phyloP scores from a whole-genome alignment of 2,888 invertebrate genomes.

The Asteroscopus sphinx region DNA sequence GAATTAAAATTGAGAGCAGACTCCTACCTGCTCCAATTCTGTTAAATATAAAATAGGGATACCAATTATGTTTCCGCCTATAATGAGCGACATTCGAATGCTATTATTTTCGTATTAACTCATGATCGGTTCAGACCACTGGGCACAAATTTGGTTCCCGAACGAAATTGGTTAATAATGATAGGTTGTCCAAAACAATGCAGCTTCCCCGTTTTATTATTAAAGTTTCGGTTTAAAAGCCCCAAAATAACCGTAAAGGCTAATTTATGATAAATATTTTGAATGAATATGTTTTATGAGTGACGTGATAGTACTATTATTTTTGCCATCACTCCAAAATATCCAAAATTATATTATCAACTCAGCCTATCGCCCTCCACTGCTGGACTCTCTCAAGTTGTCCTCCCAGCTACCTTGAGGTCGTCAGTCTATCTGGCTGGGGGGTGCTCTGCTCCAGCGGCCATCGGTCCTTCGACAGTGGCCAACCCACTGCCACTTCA shows the following conservation, averaged over 20 bases:
- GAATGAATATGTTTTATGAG: no score
- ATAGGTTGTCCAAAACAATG: constrained; percentile 68
- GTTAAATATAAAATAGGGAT: constrained; percentile 39
- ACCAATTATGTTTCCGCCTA: constrained; percentile 72
- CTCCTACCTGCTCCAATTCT: constrained; percentile 36
- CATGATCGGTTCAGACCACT: constrained; percentile 80
- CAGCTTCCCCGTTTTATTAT: constrained; percentile 64
- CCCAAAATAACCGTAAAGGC: neutral
- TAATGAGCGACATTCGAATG: constrained; percentile 81
- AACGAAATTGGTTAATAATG: constrained; percentile 81
- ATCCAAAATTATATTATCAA: no score
- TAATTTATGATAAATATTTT: neutral
- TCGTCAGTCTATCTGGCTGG: no score
- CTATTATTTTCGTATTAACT: constrained; percentile 87
- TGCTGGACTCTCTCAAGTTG: no score
- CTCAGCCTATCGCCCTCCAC: no score
- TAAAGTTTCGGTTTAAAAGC: constrained; percentile 38
- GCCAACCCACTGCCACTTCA: no score
- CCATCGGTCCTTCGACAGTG: no score
- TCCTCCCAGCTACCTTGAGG: no score
- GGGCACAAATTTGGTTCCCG: constrained; percentile 73
- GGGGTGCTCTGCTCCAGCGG: no score
- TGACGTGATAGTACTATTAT: no score
- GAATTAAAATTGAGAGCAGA: neutral
- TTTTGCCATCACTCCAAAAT: no score